Base-by-base conservation (phyloP, 2,113 vertebrate genomes). In the Recurvirostra avosetta region DNA sequence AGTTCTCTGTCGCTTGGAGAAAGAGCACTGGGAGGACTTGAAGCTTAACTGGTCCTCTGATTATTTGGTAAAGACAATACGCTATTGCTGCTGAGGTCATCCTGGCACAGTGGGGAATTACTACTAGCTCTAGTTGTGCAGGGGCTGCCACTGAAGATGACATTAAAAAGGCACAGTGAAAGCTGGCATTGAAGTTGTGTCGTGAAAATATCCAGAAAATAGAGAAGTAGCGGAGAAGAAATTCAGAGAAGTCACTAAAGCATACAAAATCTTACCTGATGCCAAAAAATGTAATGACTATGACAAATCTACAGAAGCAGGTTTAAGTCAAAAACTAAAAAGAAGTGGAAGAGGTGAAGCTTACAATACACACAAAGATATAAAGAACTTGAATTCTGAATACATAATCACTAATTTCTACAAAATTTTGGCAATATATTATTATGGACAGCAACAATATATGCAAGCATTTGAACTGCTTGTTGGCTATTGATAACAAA, bases 221-320 rank as follows among this genome's bases (percentile, higher is more conserved):
- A 98, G 97, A 49, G 97, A 99, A 59, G 96, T 90, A 95, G 98
- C 95, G 70, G 98, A 99, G 92, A 98, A 96, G 87, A 98, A 92
- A 95, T 99, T 99, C 94, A 98, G 98, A 95, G 97, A 98, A 97
- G 93, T 99, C 81, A 98, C 97, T 34, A 98, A 98, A 95, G 98
- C 98, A 4, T 99, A 98, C 88, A 97, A 98, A 90, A 95, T 99
- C 81, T 98, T 99, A 84, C 98, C 98, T 85, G 98, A 98, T 91
- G 96, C 87, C 29, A 47, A 80, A 92, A 97, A 77, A 13, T 8
- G 20, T 12, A 88, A 32, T 29, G 53, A 53, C 61, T 94, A 81
- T 47, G 80, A 94, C 41, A 90, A 58, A 74, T 89, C 79, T 78
- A 66, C 59, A 85, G 74, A 63, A 83, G 70, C 67, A 43, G 22